These are phyloP conservation scores for Acanthoscelides obtectus DNA, from an alignment of 2,888 invertebrate genomes.

Conservation along the genomic window DNA sequence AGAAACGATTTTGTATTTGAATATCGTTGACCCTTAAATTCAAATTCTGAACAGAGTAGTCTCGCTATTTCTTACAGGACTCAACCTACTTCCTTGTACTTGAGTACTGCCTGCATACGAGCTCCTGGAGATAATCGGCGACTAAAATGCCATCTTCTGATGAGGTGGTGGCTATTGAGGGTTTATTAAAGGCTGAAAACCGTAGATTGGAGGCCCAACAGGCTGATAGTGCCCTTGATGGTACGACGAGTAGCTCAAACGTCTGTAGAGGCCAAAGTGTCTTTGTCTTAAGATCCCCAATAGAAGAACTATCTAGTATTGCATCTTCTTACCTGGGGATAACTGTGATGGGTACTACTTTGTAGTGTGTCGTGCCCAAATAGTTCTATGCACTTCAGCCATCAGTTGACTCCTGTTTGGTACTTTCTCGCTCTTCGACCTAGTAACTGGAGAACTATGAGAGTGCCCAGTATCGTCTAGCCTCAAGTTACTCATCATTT, in stretches of 20 bases:
- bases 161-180: slow-evolving; percentile 43
- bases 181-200: no score
- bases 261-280: not conserved
- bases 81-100: no score
- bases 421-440: slow-evolving; percentile 81
- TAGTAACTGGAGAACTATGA: slow-evolving; percentile 63
- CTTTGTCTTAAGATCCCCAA: no score
- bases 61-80: no score
- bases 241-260: not conserved
- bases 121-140: slow-evolving; percentile 38
- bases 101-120: slow-evolving; percentile 36
- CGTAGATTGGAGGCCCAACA: no score
- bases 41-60: no score
- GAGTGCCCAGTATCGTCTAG: slow-evolving; percentile 51
- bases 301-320: no score
- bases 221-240: not conserved
- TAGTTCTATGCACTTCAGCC: slow-evolving; percentile 74
- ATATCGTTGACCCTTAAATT: no score
- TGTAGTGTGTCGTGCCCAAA: slow-evolving; percentile 85
- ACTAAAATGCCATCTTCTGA: slow-evolving; percentile 39
- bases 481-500: slow-evolving; percentile 51
- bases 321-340: no score
- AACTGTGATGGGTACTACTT: slow-evolving; percentile 61
- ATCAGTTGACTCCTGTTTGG: slow-evolving; percentile 81
- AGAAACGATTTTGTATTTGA: slow-evolving; percentile 14